Percentiles rank a stretch among this genome's conserved stretches.
phyloP scores from a whole-genome alignment of 1,140 invertebrate species.

The Drosophila guanche region DNA sequence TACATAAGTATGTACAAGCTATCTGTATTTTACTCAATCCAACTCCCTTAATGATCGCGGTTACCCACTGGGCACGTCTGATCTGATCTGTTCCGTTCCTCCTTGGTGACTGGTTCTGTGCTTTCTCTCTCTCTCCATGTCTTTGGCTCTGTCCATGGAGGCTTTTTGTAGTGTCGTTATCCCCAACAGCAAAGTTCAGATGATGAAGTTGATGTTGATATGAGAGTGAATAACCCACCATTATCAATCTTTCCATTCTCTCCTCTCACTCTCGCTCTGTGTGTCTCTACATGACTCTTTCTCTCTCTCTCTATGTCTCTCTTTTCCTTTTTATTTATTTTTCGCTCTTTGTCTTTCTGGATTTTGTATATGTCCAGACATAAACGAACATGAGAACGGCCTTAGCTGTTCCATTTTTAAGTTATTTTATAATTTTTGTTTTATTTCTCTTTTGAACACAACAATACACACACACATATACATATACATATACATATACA shows the following conservation, averaged over 20 bases:
- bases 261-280: conserved; percentile 1
- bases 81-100: no score
- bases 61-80: no score
- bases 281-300: conserved; percentile 31
- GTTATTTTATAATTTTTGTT: conserved; percentile 46
- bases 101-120: no score
- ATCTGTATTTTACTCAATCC: neutral
- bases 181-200: neutral
- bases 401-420: conserved; percentile 7
- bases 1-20: no score
- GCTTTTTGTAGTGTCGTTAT: conserved; percentile 16
- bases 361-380: neutral
- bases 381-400: neutral
- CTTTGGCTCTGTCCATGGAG: conserved; percentile 6
- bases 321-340: conserved; percentile 2
- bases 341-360: conserved; percentile 2
- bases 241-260: conserved; percentile 11
- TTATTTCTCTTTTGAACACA: conserved; percentile 69
- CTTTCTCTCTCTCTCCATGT: neutral
- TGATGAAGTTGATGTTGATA: neutral
- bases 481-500: conserved; percentile 31
- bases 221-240: no score
- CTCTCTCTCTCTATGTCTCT: conserved; percentile 15
- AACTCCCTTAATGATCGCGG: neutral
- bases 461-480: conserved; percentile 20